phyloP scores from a whole-genome alignment of 2,113 vertebrate genomes.

The Rhodinocichla rosea region DNA sequence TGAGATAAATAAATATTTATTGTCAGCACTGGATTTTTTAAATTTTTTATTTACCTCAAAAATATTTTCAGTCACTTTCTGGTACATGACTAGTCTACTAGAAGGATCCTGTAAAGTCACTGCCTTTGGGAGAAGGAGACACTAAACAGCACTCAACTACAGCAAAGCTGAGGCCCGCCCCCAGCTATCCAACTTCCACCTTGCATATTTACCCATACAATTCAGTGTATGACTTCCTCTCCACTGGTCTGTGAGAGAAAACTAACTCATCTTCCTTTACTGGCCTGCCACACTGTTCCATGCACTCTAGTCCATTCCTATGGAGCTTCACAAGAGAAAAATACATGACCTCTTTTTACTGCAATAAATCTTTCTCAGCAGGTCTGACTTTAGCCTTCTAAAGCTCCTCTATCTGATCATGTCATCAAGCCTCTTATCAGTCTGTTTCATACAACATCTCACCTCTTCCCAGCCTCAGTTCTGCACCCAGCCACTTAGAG shows the following conservation, averaged over 20 bases:
- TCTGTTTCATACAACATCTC: background rate
- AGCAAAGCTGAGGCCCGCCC: background rate
- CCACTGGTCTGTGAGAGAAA: background rate
- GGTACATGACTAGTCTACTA: background rate
- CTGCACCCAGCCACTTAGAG: background rate
- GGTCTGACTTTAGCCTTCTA: background rate
- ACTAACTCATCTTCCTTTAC: background rate
- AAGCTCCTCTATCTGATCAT: background rate
- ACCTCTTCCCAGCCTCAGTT: background rate
- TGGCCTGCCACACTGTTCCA: background rate
- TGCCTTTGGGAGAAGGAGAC: background rate
- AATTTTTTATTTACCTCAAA: background rate
- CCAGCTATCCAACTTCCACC: background rate
- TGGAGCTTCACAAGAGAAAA: background rate
- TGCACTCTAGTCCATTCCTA: background rate
- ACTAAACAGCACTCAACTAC: background rate
- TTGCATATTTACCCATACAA: background rate
- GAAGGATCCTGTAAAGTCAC: background rate
- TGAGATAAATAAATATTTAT: background rate
- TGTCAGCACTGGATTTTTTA: background rate
- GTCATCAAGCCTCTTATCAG: slow-evolving; percentile 30
- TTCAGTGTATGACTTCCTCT: background rate
- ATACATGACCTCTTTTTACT: background rate
- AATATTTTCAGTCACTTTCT: background rate
- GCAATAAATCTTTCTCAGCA: background rate